Evolutionary conservation across 1,140 invertebrate species (phyloP), one percentile per base, ranked within the genome.

Genomic region (Dermatophagoides farinae): DNA sequence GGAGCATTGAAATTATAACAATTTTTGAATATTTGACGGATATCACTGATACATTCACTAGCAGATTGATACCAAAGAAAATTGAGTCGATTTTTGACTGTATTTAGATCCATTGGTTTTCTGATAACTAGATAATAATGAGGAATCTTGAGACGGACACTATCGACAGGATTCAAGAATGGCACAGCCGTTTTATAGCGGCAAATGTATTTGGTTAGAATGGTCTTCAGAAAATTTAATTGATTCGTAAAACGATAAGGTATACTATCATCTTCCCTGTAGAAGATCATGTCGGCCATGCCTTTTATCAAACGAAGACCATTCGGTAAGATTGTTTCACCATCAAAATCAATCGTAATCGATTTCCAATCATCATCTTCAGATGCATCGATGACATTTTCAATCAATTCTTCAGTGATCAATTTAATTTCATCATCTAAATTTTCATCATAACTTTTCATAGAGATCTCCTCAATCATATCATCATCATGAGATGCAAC

Each of bases 71-170:
- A 97, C 66, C 91, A 86, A 65, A 89, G 77, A 70, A 79, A 83
- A 70, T 97, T 91, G 84, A 97, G 87, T 79, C 96, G 95, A 68
- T 80, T 78, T 77, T 92, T 95, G 2, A 97, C 88, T 38, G 90
- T 95, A n/a, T 88, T 88, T 64, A 98, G 77, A 77, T 98, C 93
- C 92, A 98, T 98, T 11, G 93, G 93, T 72, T 93, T 88, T 71
- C 93, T 96, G 66, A 98, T 96, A 66, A 97, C 93, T 67, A 97
- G 89, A 77, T 95, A 89, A 75, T 98, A 98, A 75, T 97, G 92
- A 92, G 72, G 58, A 22, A 60, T 60, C 38, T 60, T 60, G 6
- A 60, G 23, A 12, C 31, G 25, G 18, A 60, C 44, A 49, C 58
- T 49, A 51, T 60, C 25, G 58, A 60, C 58, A 18, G 58, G 58